These are phyloP conservation scores for Melinaea marsaeus DNA, from an alignment of 2,888 invertebrate genomes.

Conservation along the genomic window DNA sequence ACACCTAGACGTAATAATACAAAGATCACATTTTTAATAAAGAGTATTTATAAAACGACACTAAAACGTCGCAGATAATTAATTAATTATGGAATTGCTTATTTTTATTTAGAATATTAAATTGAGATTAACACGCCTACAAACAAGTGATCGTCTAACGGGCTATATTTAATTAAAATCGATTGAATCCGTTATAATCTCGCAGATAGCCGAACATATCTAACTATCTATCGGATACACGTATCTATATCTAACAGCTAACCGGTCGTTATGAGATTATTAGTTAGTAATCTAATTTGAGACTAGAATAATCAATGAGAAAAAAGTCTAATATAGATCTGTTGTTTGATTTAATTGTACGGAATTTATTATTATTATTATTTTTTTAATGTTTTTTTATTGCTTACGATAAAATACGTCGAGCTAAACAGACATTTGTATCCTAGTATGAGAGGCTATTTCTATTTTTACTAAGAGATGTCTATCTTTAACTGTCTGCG, in stretches of 20 bases:
- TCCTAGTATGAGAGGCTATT: too few relatives aligned
- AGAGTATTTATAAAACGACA: constrained; percentile 41
- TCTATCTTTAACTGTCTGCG: too few relatives aligned
- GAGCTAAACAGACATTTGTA: too few relatives aligned
- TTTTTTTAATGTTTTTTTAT: too few relatives aligned
- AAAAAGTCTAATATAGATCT: too few relatives aligned
- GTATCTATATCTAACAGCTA: constrained; percentile 13
- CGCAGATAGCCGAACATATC: neutral
- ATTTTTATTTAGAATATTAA: constrained; percentile 60
- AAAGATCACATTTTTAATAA: constrained; percentile 64
- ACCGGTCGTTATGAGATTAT: neutral
- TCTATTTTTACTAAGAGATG: too few relatives aligned
- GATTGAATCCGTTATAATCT: constrained; percentile 11
- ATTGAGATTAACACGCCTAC: constrained; percentile 43
- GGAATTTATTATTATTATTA: neutral
- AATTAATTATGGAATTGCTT: constrained; percentile 58
- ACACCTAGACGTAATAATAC: constrained; percentile 52
- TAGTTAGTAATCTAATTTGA: neutral
- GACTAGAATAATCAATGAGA: neutral
- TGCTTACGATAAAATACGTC: too few relatives aligned
- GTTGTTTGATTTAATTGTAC: neutral
- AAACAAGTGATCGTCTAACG: constrained; percentile 33
- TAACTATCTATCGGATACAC: constrained; percentile 16
- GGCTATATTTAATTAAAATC: constrained; percentile 3
- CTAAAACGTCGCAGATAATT: constrained; percentile 30